Conservation (phyloP, 2,797 vertebrate genomes). For the Sebastes itinus region DNA sequence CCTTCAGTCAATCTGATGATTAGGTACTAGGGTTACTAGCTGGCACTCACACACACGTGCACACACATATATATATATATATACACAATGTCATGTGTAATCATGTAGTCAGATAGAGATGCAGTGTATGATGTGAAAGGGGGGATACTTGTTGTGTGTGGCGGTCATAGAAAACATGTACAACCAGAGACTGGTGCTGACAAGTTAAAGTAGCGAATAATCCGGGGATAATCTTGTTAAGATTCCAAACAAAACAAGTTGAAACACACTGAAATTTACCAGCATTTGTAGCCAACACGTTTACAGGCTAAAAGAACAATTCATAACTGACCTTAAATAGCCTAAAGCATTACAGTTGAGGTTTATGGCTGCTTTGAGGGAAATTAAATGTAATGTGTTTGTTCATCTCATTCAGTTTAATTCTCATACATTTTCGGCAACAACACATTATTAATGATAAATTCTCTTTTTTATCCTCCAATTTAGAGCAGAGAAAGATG, state of each 20-base stretch:
- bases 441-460: neutral
- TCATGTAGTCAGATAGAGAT: neutral
- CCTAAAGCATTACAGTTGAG: neutral
- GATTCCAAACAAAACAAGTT: neutral
- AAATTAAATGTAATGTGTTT: neutral
- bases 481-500: neutral
- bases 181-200: neutral
- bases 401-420: neutral
- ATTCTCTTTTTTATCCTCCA: neutral
- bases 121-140: neutral
- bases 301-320: neutral
- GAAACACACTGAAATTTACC: neutral
- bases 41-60: neutral
- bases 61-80: neutral
- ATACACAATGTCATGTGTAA: neutral
- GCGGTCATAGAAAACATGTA: neutral
- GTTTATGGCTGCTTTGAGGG: neutral
- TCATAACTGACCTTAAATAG: neutral
- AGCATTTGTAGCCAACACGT: neutral
- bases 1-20: constrained; percentile 49
- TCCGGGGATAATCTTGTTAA: constrained; percentile 36
- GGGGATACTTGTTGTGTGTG: neutral
- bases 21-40: constrained; percentile 32
- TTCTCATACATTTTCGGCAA: too few relatives aligned
- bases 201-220: constrained; percentile 19